phyloP scores from a whole-genome alignment of 1,140 invertebrate species.

The Heliconius eleuchia region DNA sequence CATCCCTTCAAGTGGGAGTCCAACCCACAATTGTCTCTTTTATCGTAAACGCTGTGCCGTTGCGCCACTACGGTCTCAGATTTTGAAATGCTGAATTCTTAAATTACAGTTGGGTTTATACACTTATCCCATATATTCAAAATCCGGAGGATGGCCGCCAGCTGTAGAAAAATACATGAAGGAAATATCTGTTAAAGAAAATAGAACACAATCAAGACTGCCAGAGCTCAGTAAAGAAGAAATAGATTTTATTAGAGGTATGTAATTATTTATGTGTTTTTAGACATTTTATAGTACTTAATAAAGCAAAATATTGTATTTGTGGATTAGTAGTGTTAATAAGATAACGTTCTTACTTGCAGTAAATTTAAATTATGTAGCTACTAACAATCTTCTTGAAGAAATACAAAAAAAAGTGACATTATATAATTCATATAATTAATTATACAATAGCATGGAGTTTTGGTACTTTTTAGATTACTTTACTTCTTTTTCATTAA shows the following conservation, averaged over 20 bases:
- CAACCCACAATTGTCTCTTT: neutral
- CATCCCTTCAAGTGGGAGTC: neutral
- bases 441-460: too few species aligned
- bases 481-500: too few species aligned
- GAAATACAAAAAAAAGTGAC: too few species aligned
- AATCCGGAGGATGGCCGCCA: neutral
- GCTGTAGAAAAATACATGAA: neutral
- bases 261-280: neutral
- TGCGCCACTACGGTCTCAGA: neutral
- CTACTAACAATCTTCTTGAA: too few species aligned
- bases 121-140: conserved; percentile 79
- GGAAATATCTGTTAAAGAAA: neutral
- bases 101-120: conserved; percentile 73
- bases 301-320: too few species aligned
- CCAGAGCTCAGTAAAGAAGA: neutral
- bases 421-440: too few species aligned
- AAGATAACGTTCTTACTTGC: too few species aligned
- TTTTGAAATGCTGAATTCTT: conserved; percentile 9
- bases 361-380: too few species aligned
- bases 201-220: neutral
- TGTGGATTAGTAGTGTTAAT: too few species aligned
- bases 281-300: too few species aligned
- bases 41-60: neutral
- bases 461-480: too few species aligned
- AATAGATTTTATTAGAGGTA: conserved; percentile 6